Percentiles rank a stretch among this genome's conserved stretches.
Conservation (phyloP, 1,140 invertebrate species). For the Caenorhabditis elegans region WBcel235 BX284604.4:9730501-9731000, state of each 20-base stretch:
- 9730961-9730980: background rate
- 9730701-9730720: background rate
- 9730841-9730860: background rate
- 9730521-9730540: background rate
- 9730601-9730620: background rate
- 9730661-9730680: background rate
- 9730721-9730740: background rate
- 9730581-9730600: constrained; percentile 20
- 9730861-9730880: background rate
- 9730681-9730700: background rate
- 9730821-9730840: background rate
- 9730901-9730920: background rate
- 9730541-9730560: background rate
- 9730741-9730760: background rate
- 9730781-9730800: background rate
- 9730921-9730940: background rate
- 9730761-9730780: background rate
- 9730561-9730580: background rate
- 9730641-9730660: background rate
- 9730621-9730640: background rate
- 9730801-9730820: background rate
- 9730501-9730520: background rate
- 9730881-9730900: background rate
- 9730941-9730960: background rate
- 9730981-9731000: background rate